Base-by-base conservation (phyloP, 2,888 invertebrate species). In the Lasioglossum calceatum region DNA sequence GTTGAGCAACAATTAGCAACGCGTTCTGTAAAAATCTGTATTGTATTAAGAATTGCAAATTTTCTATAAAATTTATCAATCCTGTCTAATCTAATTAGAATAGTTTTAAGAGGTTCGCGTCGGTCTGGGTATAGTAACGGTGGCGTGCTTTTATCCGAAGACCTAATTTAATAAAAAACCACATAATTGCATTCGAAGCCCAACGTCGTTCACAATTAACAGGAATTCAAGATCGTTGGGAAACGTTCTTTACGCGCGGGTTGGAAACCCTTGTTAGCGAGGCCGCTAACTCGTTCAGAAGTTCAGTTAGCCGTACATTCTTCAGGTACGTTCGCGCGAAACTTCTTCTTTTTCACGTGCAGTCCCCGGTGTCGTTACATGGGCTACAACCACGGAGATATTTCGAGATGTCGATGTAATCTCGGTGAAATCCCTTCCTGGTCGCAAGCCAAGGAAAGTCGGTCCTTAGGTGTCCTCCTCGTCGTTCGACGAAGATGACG, bases 391-490 rank as follows among this genome's bases (percentile, higher is more conserved):
- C 84, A 61, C 79, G 83, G 86, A 90, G 88, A 87, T 70, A 71
- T 82, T 88, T 88, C 85, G 70, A 82, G 82, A 87, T 72, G 81
- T 83, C 89, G 85, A 89, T 85, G 88, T 74, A 85, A 88, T 85
- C 81, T 81, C 64, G 67, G 27, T 23, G 75, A 77, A 74, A 50
- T 77, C 58, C 70, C 88, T 89, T 87, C 87, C 83, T 88, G 84
- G 54, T 86, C 73, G 70, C 44, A 39, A 70, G 58, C 44, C 79
- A 77, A 87, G 80, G 88, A 88, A 90, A 90, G 82, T 80, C 61
- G 58, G 76, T 77, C 81, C 76, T 67, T 39, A 36, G 77, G 61
- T 67, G 76, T 61, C 58, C 67, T 81, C 50, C 70, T 50, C 36
- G 47, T 14, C 36, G 4, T 54, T 54, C 54, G 39, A 67, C 19